phyloP scores from a whole-genome alignment of 2,797 vertebrate species.

The Sebastes itinus region DNA sequence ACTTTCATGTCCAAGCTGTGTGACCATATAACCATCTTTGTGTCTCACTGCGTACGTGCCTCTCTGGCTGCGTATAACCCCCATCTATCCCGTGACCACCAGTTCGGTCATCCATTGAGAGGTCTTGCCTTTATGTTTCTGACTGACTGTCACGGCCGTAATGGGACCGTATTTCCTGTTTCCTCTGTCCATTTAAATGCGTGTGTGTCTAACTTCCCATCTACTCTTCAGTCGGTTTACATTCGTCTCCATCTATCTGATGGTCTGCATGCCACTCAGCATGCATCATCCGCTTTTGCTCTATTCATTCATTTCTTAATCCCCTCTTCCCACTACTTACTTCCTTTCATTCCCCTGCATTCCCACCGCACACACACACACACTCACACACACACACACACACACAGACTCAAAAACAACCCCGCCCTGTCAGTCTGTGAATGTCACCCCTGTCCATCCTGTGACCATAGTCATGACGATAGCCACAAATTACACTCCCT shows the following conservation, averaged over 20 bases:
- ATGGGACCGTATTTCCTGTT: conserved; percentile 42
- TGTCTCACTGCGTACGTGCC: background rate
- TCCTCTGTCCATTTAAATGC: conserved; percentile 16
- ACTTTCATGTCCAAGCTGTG: conserved; percentile 23
- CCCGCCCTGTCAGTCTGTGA: conserved; percentile 45
- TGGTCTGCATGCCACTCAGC: background rate
- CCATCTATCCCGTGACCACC: conserved; percentile 13
- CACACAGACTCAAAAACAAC: conserved; percentile 12
- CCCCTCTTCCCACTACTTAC: background rate
- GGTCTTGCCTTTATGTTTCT: conserved; percentile 1
- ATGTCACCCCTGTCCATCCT: conserved; percentile 62
- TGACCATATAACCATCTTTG: conserved; percentile 18
- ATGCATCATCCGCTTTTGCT: background rate
- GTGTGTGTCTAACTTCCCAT: conserved; percentile 20
- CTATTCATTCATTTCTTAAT: conserved; percentile 11
- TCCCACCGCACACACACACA: background rate
- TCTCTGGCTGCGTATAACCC: background rate
- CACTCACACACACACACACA: background rate
- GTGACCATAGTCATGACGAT: conserved; percentile 63
- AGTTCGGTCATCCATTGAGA: background rate
- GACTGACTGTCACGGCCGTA: conserved; percentile 9
- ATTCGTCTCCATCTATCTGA: conserved; percentile 47
- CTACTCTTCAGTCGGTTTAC: conserved; percentile 15
- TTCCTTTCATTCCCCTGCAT: conserved; percentile 2
- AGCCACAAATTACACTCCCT: conserved; percentile 44